Base-by-base conservation (phyloP, 2,797 vertebrate species). In the Catamblyrhynchus diadema region DNA sequence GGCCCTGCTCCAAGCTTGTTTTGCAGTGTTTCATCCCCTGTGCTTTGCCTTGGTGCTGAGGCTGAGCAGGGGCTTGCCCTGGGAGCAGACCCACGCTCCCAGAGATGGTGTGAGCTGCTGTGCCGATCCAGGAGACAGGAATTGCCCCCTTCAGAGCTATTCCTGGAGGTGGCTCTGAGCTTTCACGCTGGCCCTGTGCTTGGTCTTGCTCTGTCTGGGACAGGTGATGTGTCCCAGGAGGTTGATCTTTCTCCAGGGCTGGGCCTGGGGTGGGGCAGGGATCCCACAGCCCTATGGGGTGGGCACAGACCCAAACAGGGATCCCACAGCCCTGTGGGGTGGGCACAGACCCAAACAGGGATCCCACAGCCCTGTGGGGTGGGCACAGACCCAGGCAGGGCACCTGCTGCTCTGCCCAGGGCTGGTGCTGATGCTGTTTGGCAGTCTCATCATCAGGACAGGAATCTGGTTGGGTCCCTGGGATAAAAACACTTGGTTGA, bases 361-460 rank as follows among this genome's bases (percentile, higher is more conserved):
- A 5, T 9, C 44, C 44, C 44, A 45, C 21, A 45, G 44, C 44
- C 21, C 44, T 12, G 21, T 45, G 44, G 44, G 21, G 44, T 45
- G 44, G 44, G 44, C 44, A 45, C 44, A 7, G 44, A 37, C 10
- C 37, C 24, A 8, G 45, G 42, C 61, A 47, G 53, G 61, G 53
- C 65, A 66, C 30, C 39, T 2, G 0, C 41, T 75, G 59, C 72
- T 84, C 47, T 16, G 33, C 47, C 28, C 0, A 0, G 20, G 4
- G 64, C 54, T 35, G 0, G 0, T 64, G 72, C 54, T 70, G 51
- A 5, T 25, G 37, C 70, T 66, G n/a, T 33, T 79, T 21, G 53
- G 57, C 78, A 61, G 10, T 24, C 54, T 23, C 30, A 45, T 28
- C 57, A 32, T 32, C 48, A 47, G 54, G 45, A 51, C 51, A 83